Base-by-base conservation (phyloP, 2,888 invertebrate species). In the Rutpela maculata region DNA sequence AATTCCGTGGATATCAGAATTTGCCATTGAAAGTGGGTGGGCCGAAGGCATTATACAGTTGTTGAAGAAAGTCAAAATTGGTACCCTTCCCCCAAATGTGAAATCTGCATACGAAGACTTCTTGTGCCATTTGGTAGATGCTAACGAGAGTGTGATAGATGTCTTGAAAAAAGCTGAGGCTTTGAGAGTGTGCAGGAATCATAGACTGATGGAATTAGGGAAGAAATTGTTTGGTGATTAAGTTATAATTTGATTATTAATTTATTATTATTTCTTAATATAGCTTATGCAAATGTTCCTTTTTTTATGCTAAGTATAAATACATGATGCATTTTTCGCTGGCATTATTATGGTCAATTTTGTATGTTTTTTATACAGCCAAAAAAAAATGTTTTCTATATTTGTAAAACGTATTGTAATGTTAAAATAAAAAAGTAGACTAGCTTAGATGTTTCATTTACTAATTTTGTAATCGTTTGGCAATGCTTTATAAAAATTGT, bases 11-110 rank as follows among this genome's bases (percentile, higher is more conserved):
- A 94, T 97, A 79, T 96, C 96, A 0, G 96, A 97, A 86, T 97
- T 97, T 90, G 95, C 96, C 5, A 94, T 97, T 78, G 97, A 97
- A 86, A 97, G 97, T 88, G 97, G 97, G n/a, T 98, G 97, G 97
- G 95, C 96, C 4, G 95, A 96, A 87, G 97, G 97, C 12, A 97
- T 97, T 74, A 92, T 96, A 70, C 94, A 94, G 85, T 95, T 95
- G 84, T 91, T 98, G 81, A 93, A 93, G 80, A 95, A 96, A 90
- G 96, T 97, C 0, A 95, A 95, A 90, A 92, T 95, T 83, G 96
- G 96, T 71, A 94, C 95, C 1, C 90, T 97, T 67, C 95, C 95
- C 50, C 93, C 95, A 0, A 97, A 96, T 89, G 95, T 97, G 0
- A 96, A 97, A 87, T 95, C 95, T 31, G 97, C 97, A 35, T 97